Evolutionary conservation across 2,113 vertebrate genomes (phyloP), one percentile per base, ranked within the genome.

Genomic region (Urocolius indicus): DNA sequence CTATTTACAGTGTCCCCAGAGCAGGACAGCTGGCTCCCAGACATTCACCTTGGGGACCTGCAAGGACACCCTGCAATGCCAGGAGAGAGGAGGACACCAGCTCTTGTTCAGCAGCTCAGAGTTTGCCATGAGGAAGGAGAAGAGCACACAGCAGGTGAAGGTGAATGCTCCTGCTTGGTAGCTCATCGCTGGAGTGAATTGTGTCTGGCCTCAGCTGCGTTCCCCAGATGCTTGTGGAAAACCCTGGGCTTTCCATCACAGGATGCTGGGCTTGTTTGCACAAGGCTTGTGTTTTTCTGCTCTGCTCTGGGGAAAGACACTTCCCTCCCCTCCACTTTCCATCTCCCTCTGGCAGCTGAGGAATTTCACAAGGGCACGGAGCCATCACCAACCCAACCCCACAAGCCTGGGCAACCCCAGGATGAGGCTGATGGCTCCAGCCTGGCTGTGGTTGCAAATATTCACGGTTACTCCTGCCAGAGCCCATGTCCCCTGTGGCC

Each of bases 161-260:
- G 20, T 4, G 2, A 21, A 18, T 0, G 36, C 11, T 51, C 13
- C 21, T 0, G 0, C 0, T 12, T 3, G 6, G 11, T 2, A 4
- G 38, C 6, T 73, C 72, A 22, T 4, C 1, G 2, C 9, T 27
- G 61, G 3, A 41, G 3, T 3, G 77, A 84, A 66, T 14, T 59
- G 57, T 55, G 30, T 51, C 84, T 7, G 1, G 79, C 84, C 92
- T 76, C 84, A 36, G 87, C 71, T 7, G 38, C 22, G 0, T 82
- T 92, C 85, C 78, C 48, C 0, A 0, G 57, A 61, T 66, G 36
- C 49, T 82, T 55, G 58, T 0, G 1, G 67, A 63, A 81, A 66
- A 10, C 55, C 48, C 59, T 73, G 86, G n/a, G 71, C 3, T 84
- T 51, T 41, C 30, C 69, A 8, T 24, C 4, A 1, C 32, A 6